phyloP scores from a whole-genome alignment of 1,140 invertebrate genomes.

The Nixonia krombeini region DNA sequence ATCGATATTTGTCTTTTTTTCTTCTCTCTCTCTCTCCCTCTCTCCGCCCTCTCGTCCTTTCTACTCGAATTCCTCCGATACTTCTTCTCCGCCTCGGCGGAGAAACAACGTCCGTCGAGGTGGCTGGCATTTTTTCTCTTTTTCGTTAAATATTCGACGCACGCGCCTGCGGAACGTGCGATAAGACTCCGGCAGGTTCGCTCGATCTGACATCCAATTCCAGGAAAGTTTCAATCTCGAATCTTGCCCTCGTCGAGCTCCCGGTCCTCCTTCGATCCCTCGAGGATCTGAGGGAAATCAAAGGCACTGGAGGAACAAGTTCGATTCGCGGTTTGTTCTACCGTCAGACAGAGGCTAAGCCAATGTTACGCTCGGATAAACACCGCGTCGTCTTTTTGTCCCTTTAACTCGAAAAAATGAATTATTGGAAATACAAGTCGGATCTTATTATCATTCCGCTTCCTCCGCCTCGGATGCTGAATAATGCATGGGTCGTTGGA shows the following conservation, averaged over 20 bases:
- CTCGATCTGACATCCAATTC: constrained; percentile 65
- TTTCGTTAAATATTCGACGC: constrained; percentile 61
- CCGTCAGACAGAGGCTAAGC: constrained; percentile 48
- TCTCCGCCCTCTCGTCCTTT: constrained; percentile 10
- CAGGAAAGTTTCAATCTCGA: constrained; percentile 63
- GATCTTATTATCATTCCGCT: too few relatives aligned
- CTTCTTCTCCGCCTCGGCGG: constrained; percentile 15
- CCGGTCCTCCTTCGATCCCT: constrained; percentile 47
- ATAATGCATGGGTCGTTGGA: too few relatives aligned
- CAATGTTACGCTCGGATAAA: constrained; percentile 53
- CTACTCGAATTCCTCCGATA: background rate
- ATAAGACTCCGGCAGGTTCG: constrained; percentile 57
- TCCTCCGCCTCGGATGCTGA: too few relatives aligned
- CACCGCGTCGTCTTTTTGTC: constrained; percentile 40
- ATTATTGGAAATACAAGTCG: constrained; percentile 5
- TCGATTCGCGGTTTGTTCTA: constrained; percentile 52
- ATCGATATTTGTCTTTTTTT: constrained; percentile 5
- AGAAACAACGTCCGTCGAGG: constrained; percentile 21
- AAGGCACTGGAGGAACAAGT: constrained; percentile 55
- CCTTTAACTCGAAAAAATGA: constrained; percentile 33
- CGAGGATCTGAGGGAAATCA: constrained; percentile 53
- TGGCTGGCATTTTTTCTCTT: constrained; percentile 31
- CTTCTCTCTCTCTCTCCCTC: background rate
- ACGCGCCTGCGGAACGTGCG: constrained; percentile 56
- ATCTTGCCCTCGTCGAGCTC: constrained; percentile 36